Conservation (phyloP, 2,888 invertebrate genomes). For the Standfussiana lucernea region DNA sequence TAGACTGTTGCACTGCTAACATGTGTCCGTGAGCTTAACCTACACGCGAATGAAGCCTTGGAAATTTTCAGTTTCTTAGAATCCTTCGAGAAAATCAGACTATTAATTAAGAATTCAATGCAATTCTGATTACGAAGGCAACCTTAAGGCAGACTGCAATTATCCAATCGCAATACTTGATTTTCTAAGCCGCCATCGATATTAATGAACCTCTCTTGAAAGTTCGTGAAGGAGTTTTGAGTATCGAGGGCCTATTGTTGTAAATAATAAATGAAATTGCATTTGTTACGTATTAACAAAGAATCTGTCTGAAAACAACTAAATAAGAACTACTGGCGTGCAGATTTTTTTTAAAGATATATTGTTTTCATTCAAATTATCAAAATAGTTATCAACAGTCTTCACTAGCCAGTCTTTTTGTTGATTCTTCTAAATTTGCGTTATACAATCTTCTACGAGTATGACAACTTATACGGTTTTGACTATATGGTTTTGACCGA, state of each 20-base stretch:
- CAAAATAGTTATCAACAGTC: not conserved
- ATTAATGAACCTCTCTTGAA: conserved; percentile 23
- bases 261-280: conserved; percentile 1
- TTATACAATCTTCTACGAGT: not conserved
- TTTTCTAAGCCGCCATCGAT: conserved; percentile 31
- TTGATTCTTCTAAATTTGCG: not conserved
- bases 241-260: conserved; percentile 10
- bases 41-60: not conserved
- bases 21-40: not conserved
- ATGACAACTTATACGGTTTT: not conserved
- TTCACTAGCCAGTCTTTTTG: not conserved
- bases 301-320: not conserved
- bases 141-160: conserved; percentile 1
- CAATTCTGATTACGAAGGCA: conserved; percentile 12
- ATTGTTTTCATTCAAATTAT: not conserved
- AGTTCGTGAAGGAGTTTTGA: not conserved
- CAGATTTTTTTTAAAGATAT: not conserved
- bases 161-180: conserved; percentile 26
- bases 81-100: not conserved
- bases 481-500: too few relatives aligned
- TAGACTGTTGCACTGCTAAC: not conserved
- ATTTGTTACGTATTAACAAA: not conserved
- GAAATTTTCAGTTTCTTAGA: not conserved
- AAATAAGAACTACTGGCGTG: not conserved
- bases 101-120: conserved; percentile 7